Evolutionary conservation across 2,888 invertebrate species (phyloP).

Genomic region (Lysandra bellargus): DNA sequence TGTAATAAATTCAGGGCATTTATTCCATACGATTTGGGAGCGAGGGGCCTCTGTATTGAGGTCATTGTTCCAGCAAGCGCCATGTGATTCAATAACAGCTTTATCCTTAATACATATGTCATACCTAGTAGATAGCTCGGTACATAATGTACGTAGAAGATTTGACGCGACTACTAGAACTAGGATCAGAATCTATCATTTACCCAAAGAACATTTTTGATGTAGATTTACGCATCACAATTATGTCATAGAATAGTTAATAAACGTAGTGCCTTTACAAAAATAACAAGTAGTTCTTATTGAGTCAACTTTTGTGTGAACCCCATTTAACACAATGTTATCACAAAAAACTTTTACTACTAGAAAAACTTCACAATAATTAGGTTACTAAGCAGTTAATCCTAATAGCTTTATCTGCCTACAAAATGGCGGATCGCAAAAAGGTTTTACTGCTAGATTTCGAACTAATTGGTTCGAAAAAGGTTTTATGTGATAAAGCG

Average conservation of each 20-base stretch:
- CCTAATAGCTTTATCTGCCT: background rate
- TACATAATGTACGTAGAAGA: background rate
- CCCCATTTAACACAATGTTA: background rate
- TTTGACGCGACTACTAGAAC: background rate
- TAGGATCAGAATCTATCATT: too few relatives aligned
- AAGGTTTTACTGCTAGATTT: conserved; percentile 37
- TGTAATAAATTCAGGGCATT: conserved; percentile 25
- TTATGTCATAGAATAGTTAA: too few relatives aligned
- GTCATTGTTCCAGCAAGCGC: conserved; percentile 68
- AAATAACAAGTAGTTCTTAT: background rate
- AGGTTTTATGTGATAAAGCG: conserved; percentile 42
- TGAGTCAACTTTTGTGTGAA: background rate
- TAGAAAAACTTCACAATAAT: background rate
- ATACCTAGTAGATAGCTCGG: background rate
- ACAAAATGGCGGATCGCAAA: conserved; percentile 50
- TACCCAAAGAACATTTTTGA: too few relatives aligned
- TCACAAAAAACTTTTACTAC: background rate
- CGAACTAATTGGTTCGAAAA: conserved; percentile 37
- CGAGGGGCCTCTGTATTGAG: conserved; percentile 62
- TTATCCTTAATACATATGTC: conserved; percentile 34
- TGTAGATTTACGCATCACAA: too few relatives aligned
- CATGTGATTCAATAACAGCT: conserved; percentile 57
- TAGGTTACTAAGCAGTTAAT: background rate
- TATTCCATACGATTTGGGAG: conserved; percentile 28
- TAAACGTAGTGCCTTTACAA: background rate